Percentiles rank a stretch among this genome's conserved stretches.
Conservation (phyloP, 2,113 vertebrate genomes). For the Hyperoodon ampullatus region DNA sequence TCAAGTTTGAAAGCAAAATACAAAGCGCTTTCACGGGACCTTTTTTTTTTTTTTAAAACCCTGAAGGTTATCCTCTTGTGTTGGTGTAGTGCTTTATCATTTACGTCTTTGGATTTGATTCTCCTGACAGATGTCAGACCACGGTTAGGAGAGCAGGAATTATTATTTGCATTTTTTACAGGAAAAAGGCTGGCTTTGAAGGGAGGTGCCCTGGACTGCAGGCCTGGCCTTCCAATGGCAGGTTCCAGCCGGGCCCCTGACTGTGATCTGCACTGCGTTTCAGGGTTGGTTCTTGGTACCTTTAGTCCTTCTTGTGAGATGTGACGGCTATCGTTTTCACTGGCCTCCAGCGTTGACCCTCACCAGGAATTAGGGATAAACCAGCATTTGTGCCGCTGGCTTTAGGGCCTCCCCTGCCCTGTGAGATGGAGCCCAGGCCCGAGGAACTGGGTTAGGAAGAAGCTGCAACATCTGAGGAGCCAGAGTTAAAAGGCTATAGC, state of each 20-base stretch:
- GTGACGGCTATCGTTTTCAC: neutral
- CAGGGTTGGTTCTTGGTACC: neutral
- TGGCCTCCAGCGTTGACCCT: neutral
- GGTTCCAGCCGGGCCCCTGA: neutral
- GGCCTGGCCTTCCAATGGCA: neutral
- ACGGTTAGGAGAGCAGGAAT: neutral
- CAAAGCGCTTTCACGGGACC: neutral
- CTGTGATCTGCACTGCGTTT: rapidly evolving
- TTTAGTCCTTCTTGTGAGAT: neutral
- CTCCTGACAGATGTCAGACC: neutral
- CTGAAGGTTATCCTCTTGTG: neutral
- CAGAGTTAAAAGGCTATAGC: neutral
- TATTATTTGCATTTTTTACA: neutral
- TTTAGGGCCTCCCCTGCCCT: neutral
- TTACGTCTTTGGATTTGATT: neutral
- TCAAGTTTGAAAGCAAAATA: slow-evolving; percentile 39
- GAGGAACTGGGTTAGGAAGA: neutral
- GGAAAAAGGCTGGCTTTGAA: neutral
- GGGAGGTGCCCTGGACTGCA: neutral
- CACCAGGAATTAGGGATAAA: neutral
- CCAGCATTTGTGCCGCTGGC: neutral
- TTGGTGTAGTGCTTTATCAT: neutral
- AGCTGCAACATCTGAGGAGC: neutral
- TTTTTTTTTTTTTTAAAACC: neutral
- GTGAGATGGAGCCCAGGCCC: neutral